Base-by-base conservation (phyloP, 2,113 vertebrate genomes). In the Pogona vitticeps region DNA sequence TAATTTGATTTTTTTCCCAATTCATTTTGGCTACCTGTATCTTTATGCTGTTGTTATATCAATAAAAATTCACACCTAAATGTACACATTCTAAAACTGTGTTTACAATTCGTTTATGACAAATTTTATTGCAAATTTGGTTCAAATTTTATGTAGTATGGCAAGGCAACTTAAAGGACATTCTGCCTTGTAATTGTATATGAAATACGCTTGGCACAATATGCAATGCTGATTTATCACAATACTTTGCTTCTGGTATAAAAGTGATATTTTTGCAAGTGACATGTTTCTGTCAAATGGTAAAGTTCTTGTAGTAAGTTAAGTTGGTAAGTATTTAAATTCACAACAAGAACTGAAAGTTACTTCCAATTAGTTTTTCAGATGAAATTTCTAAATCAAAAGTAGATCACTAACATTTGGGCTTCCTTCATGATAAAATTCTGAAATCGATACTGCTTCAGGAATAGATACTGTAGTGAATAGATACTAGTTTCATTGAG, bases 11-110 rank as follows among this genome's bases (percentile, higher is more conserved):
- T 98, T 83, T 97, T 97, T 96, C n/a, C n/a, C 97, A 93, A 96
- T 96, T 96, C 95, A 96, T 98, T 98, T 98, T 99, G 98, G 98
- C 98, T 96, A 97, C 96, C 97, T 99, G 98, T 99, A 98, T 98
- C 97, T 98, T 98, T 96, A 96, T 99, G 98, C 98, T 99, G 98
- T 99, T 99, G 97, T 98, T 98, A 98, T 97, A 98, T 98, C 97
- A 99, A 99, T 99, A 99, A 99, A 97, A 98, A 97, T 97, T 98
- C 97, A 98, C 98, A 97, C 97, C 96, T 97, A 96, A 97, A 98
- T 99, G 98, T 98, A 97, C 96, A 96, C 97, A 97, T 98, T 97
- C 96, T 97, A 98, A 98, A 98, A 98, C 97, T 97, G 98, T 99
- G 98, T 98, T 98, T 96, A 97, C 97, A 99, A 98, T 98, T 98